Conservation (phyloP, 2,888 invertebrate genomes). For the Clostera curtula region DNA sequence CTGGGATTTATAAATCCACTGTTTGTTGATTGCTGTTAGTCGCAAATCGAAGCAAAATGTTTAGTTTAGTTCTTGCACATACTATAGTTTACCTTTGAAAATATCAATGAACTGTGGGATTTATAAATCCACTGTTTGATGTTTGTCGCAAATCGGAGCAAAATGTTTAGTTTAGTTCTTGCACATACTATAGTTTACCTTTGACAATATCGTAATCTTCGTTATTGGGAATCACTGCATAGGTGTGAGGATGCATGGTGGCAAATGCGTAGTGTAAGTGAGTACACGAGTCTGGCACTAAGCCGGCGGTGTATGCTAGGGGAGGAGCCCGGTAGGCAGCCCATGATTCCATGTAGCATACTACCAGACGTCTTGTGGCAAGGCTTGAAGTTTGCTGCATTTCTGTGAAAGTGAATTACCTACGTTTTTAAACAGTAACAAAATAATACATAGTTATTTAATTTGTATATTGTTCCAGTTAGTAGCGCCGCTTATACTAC, state of each 20-base stretch:
- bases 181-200: conserved; percentile 55
- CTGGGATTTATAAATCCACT: background rate
- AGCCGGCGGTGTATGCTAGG: conserved; percentile 77
- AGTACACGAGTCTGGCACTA: conserved; percentile 81
- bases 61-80: background rate
- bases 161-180: background rate
- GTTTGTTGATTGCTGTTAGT: background rate
- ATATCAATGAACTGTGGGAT: too few relatives aligned
- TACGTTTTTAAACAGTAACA: too few relatives aligned
- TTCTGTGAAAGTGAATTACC: conserved; percentile 27
- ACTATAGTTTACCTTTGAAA: conserved; percentile 73
- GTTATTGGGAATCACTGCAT: conserved; percentile 77
- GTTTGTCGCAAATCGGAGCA: background rate
- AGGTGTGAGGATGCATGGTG: conserved; percentile 78
- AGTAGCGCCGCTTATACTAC: too few relatives aligned
- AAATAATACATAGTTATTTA: too few relatives aligned
- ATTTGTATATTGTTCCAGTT: too few relatives aligned
- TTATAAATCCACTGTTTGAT: background rate
- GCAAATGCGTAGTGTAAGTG: conserved; percentile 85
- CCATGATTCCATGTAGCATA: conserved; percentile 82
- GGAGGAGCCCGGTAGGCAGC: conserved; percentile 80
- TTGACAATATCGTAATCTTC: conserved; percentile 82
- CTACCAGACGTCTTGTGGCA: conserved; percentile 57
- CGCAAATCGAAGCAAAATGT: background rate
- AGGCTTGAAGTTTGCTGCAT: conserved; percentile 54